These are phyloP conservation scores for Mystacides longicornis DNA, from an alignment of 2,888 invertebrate species.

Conservation along the genomic window DNA sequence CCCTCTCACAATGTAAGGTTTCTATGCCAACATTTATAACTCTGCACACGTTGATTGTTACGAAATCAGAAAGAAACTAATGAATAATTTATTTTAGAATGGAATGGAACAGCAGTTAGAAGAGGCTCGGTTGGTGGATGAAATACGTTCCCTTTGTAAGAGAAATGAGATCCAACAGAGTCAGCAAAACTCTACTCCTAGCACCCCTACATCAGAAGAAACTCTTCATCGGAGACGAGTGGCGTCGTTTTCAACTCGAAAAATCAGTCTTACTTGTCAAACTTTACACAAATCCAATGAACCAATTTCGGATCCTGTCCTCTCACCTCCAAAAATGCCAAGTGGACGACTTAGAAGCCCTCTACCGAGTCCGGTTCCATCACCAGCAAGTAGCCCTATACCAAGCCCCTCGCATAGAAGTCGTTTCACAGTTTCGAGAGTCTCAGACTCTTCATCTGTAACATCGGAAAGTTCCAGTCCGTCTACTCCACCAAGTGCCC, in stretches of 20 bases:
- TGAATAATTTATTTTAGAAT: not conserved
- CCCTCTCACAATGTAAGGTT: slow-evolving; percentile 31
- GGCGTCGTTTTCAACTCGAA: slow-evolving; percentile 40
- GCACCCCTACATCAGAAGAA: slow-evolving; percentile 14
- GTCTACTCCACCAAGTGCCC: slow-evolving; percentile 36
- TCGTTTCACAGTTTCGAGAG: slow-evolving; percentile 41
- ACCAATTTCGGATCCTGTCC: slow-evolving; percentile 27
- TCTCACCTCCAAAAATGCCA: slow-evolving; percentile 28
- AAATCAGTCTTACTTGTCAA: slow-evolving; percentile 68
- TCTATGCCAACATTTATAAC: too few species aligned
- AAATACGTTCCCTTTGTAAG: slow-evolving; percentile 53
- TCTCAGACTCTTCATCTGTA: slow-evolving; percentile 34
- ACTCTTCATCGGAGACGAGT: slow-evolving; percentile 16
- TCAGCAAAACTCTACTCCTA: not conserved
- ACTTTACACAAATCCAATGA: slow-evolving; percentile 33
- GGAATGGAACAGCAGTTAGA: slow-evolving; percentile 22
- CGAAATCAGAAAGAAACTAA: too few species aligned
- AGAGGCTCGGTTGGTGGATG: slow-evolving; percentile 41
- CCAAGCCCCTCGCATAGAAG: slow-evolving; percentile 43
- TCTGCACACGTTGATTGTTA: too few species aligned
- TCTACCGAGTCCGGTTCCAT: slow-evolving; percentile 55
- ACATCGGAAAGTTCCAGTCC: slow-evolving; percentile 36
- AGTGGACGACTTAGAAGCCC: slow-evolving; percentile 55
- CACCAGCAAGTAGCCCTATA: slow-evolving; percentile 61
- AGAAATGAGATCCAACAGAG: slow-evolving; percentile 47